Conservation (phyloP, 2,113 vertebrate species). For the Ginglymostoma cirratum region DNA sequence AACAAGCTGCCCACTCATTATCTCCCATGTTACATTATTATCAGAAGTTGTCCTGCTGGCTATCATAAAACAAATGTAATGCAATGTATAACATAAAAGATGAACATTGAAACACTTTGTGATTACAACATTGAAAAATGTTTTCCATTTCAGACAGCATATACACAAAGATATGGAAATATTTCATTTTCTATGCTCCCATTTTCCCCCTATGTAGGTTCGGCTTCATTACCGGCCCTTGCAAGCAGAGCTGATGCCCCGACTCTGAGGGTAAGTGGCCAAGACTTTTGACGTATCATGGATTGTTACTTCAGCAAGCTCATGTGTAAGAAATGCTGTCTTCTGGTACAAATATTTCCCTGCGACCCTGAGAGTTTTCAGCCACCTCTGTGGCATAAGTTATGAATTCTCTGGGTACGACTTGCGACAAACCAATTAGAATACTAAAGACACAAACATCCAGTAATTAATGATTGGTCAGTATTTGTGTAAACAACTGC, state of each 20-base stretch:
- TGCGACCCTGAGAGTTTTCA: background rate
- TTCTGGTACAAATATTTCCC: background rate
- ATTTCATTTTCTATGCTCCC: background rate
- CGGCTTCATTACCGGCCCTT: background rate
- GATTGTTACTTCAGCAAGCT: background rate
- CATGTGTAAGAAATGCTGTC: background rate
- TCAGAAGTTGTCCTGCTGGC: background rate
- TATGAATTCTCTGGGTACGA: background rate
- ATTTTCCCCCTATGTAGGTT: background rate
- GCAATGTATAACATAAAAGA: background rate
- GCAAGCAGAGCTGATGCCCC: background rate
- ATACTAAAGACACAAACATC: background rate
- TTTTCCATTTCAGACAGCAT: background rate
- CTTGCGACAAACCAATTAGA: conserved; percentile 9
- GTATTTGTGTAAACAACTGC: conserved; percentile 14
- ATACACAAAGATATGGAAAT: background rate
- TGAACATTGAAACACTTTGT: background rate
- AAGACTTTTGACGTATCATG: background rate
- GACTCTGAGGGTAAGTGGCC: background rate
- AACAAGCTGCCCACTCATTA: background rate
- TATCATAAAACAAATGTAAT: background rate
- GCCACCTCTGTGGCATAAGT: background rate
- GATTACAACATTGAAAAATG: background rate
- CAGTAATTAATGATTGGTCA: conserved; percentile 7
- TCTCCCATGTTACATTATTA: background rate